Conservation (phyloP, 2,888 invertebrate species). For the Eilema caniola region DNA sequence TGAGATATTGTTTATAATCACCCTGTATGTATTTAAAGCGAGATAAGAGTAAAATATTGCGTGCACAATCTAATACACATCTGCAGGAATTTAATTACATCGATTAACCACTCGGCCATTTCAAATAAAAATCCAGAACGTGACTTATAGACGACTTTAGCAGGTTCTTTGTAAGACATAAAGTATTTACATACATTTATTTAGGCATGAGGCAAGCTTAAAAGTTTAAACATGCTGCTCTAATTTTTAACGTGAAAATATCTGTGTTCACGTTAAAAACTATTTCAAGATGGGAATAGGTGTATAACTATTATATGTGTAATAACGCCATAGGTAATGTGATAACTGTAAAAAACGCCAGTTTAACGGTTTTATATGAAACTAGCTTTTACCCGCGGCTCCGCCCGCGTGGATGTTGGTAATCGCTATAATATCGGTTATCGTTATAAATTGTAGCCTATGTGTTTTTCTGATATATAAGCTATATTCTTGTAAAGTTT, state of each 20-base stretch:
- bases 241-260: too few relatives aligned
- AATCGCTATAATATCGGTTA: too few relatives aligned
- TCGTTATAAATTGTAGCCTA: too few relatives aligned
- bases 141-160: not conserved
- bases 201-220: not conserved
- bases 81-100: conserved; percentile 59
- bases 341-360: too few relatives aligned
- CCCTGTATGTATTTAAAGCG: conserved; percentile 71
- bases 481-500: too few relatives aligned
- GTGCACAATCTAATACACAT: conserved; percentile 59
- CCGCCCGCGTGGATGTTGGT: too few relatives aligned
- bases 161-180: not conserved
- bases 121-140: conserved; percentile 13
- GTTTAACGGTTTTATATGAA: too few relatives aligned
- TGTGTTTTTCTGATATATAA: too few relatives aligned
- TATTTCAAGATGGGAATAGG: not conserved
- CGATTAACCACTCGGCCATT: conserved; percentile 52
- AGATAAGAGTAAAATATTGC: conserved; percentile 70
- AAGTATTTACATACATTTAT: not conserved
- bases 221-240: not conserved
- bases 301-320: too few relatives aligned
- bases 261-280: not conserved
- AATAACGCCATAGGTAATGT: too few relatives aligned
- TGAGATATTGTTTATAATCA: conserved; percentile 75
- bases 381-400: too few relatives aligned